Base-by-base conservation (phyloP, 2,113 vertebrate species). In the Pluvianellus socialis region DNA sequence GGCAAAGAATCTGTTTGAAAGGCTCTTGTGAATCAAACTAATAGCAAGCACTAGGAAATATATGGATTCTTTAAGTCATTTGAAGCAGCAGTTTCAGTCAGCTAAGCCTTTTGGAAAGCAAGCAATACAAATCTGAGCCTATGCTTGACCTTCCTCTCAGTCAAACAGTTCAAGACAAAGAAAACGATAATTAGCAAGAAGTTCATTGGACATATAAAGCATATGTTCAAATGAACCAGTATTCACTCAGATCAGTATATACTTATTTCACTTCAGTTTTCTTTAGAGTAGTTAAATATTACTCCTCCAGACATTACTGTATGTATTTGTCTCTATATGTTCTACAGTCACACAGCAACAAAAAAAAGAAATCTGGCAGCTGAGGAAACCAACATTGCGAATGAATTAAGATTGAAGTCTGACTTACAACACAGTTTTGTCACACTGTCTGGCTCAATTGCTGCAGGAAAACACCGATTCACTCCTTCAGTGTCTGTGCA, bases 181-280 rank as follows among this genome's bases (percentile, higher is more conserved):
- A n/a, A 87, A 52, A 76, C 19, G 19, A 9, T 32, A 82, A 71
- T 74, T 35, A 82, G 19, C 24, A 63, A 62, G 22, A 44, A 79
- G n/a, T 55, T 82, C n/a, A 47, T 8, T 52, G 5, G 9, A n/a
- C 59, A 28, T 1, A 86, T 44, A 32, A 1, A 86, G 12, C 26
- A 75, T 0, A 0, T 44, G 44, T 30, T 38, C 3, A 2, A 91
- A 50, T 2, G 9, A 80, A 28, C 11, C 13, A n/a, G 9, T n/a
- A 55, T 56, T 81, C 28, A 49, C 27, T 62, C 30, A 32, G 4
- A 7, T 40, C 18, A 40, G 10, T 24, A 52, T 7, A 40, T 33
- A 61, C 7, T 32, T 50, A 40, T 17, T 47, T 49, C 0, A 56
- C 50, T 86, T 67, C 42, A 66, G 6, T 61, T 38, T 45, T 66